phyloP scores from a whole-genome alignment of 2,888 invertebrate genomes.

The Lepidochrysops patricia region DNA sequence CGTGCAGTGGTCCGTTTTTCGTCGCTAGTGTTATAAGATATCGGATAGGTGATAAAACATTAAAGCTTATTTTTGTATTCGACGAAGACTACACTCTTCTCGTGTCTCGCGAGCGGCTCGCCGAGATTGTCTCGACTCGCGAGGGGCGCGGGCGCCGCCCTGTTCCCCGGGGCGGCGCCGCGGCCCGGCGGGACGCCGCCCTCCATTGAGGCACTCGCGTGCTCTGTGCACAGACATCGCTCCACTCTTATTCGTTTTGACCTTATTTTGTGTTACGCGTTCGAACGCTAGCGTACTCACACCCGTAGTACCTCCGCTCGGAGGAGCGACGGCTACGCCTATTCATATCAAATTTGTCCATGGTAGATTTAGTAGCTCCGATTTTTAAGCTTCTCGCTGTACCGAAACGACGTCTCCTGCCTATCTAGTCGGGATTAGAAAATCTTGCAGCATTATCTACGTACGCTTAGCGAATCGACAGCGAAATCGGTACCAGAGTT shows the following conservation, averaged over 20 bases:
- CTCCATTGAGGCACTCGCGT: constrained; percentile 31
- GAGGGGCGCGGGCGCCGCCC: constrained; percentile 59
- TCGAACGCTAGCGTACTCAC: constrained; percentile 59
- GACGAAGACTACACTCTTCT: constrained; percentile 63
- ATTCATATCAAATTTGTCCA: constrained; percentile 74
- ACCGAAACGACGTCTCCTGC: constrained; percentile 54
- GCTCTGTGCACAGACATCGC: constrained; percentile 33
- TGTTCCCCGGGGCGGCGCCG: constrained; percentile 58
- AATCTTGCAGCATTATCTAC: constrained; percentile 67
- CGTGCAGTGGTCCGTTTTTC: constrained; percentile 49
- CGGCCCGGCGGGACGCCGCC: constrained; percentile 28
- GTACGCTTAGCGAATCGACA: constrained; percentile 71
- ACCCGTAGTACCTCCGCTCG: constrained; percentile 57
- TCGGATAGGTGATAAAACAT: constrained; percentile 68
- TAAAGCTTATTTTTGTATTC: constrained; percentile 74
- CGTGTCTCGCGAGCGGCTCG: constrained; percentile 47
- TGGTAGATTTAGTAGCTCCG: constrained; percentile 70
- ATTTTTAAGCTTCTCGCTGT: constrained; percentile 68
- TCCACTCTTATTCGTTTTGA: constrained; percentile 38
- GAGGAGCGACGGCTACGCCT: constrained; percentile 66
- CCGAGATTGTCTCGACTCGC: constrained; percentile 22
- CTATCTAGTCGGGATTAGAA: constrained; percentile 50
- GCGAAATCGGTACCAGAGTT: constrained; percentile 73
- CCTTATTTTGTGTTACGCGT: constrained; percentile 46
- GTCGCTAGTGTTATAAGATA: constrained; percentile 67